Evolutionary conservation across 1,140 invertebrate genomes (phyloP).

Genomic region (Rhizoglyphus robini): DNA sequence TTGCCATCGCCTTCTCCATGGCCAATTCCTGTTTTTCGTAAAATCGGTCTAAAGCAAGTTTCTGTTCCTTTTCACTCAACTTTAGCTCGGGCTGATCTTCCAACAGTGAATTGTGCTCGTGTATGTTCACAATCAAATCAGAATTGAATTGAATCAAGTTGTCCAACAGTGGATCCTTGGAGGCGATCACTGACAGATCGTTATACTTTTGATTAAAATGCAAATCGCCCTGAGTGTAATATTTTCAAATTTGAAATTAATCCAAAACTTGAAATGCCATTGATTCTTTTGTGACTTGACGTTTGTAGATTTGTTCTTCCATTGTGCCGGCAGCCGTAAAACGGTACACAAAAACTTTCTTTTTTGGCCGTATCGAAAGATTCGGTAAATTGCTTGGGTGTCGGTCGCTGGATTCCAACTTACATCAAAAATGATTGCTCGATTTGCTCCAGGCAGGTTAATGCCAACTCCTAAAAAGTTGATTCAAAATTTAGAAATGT

Average conservation of each 20-base stretch:
- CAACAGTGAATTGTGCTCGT: slow-evolving; percentile 88
- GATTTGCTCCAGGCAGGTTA: slow-evolving; percentile 84
- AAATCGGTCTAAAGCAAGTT: slow-evolving; percentile 78
- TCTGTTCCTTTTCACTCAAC: slow-evolving; percentile 83
- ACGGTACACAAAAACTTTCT: slow-evolving; percentile 87
- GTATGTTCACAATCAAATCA: slow-evolving; percentile 42
- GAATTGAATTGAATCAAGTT: neutral
- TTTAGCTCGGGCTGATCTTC: slow-evolving; percentile 91
- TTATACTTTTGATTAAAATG: neutral
- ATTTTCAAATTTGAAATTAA: slow-evolving; percentile 90
- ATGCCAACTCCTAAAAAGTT: slow-evolving; percentile 59
- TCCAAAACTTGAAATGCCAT: slow-evolving; percentile 76
- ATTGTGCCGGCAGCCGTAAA: slow-evolving; percentile 91
- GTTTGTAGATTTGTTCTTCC: slow-evolving; percentile 93
- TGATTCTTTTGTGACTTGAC: slow-evolving; percentile 88
- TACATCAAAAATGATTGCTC: slow-evolving; percentile 93
- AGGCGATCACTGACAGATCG: neutral
- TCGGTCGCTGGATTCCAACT: slow-evolving; percentile 99
- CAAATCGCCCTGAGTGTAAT: slow-evolving; percentile 77
- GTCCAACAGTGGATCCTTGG: neutral
- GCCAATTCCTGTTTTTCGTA: too few relatives aligned
- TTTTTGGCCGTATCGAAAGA: slow-evolving; percentile 93
- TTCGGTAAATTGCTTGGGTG: slow-evolving; percentile 91
- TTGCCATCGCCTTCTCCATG: too few relatives aligned
- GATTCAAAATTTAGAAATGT: neutral